A percentile compares a stretch with the other conserved stretches of the same genome.
Conservation (phyloP, 2,888 invertebrate genomes). For the Homarus gammarus region DNA sequence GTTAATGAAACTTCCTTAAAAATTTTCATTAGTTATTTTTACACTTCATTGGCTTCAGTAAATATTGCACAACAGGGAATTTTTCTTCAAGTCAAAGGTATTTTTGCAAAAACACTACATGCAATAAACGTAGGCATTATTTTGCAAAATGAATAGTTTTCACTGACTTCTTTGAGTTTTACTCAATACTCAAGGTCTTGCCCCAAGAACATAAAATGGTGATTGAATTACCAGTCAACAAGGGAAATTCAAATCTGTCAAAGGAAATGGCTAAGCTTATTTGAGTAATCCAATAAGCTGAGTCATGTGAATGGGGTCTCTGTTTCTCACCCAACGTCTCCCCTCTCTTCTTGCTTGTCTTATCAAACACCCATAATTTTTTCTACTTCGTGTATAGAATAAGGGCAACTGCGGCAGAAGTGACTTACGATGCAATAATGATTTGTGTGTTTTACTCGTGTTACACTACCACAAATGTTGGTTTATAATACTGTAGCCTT, state of each 20-base stretch:
- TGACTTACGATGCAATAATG: conserved; percentile 61
- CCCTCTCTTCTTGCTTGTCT: conserved; percentile 43
- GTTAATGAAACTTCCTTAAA: no score
- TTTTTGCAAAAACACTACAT: neutral
- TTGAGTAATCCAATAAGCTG: neutral
- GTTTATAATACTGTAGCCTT: conserved; percentile 16
- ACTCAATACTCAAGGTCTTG: neutral
- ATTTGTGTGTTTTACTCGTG: conserved; percentile 3
- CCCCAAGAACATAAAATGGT: neutral
- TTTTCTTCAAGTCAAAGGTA: neutral
- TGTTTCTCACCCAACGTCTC: conserved; percentile 25
- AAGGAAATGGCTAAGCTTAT: neutral
- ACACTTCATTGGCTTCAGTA: neutral
- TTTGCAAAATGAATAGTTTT: neutral
- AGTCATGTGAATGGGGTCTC: neutral
- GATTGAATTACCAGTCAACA: neutral
- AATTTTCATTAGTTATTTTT: neutral
- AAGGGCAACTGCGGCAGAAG: conserved; percentile 59
- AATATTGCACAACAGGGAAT: neutral
- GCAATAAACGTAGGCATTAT: neutral
- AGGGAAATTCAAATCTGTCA: neutral
- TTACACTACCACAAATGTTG: conserved; percentile 33
- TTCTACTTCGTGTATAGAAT: neutral
- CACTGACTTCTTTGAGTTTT: neutral
- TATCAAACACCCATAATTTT: conserved; percentile 47